Base-by-base conservation (phyloP, 1,140 invertebrate genomes). In the Hylaeus volcanicus region DNA sequence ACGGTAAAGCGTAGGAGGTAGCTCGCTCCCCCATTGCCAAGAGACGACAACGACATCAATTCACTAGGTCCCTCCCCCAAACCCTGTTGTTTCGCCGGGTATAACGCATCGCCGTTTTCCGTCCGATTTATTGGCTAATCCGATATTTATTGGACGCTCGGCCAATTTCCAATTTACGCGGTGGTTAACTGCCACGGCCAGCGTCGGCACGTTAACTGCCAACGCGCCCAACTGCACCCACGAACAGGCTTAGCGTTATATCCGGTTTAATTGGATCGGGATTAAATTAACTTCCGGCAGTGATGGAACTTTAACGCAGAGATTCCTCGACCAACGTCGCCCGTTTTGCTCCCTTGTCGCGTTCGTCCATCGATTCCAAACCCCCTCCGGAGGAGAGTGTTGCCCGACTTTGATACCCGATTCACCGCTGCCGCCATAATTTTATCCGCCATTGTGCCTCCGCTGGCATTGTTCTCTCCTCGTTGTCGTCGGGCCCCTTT, bases 231-330 rank as follows among this genome's bases (percentile, higher is more conserved):
- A 86, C 87, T 79, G 72, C 73, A 41, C 71, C 81, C 76, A 43
- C 74, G 63, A 79, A 63, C 73, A 87, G 78, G 76, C 85, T 83
- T 80, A 82, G 56, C 82, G 83, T 88, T 87, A 86, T 86, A 88
- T 88, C 84, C 81, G 83, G 82, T 84, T 88, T 88, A 89, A 89
- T 89, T 89, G 87, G 83, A 83, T 88, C 79, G 77, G 80, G 85
- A 89, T 89, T 89, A 88, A 89, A 89, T 89, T 89, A 87, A 89
- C 85, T 89, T 88, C 80, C 85, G 83, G 69, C 74, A 74, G 71
- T 81, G 83, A 88, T 87, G 76, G 81, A 74, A 81, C 80, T 82
- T 87, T 78, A 82, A 83, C 82, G 68, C 53, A 9, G 60, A 58
- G 73, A 53, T 61, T 80, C 73, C 76, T 72, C 64, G 51, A 26